These are phyloP conservation scores for Leucozona laternaria DNA, from an alignment of 2,888 invertebrate species.

Conservation along the genomic window DNA sequence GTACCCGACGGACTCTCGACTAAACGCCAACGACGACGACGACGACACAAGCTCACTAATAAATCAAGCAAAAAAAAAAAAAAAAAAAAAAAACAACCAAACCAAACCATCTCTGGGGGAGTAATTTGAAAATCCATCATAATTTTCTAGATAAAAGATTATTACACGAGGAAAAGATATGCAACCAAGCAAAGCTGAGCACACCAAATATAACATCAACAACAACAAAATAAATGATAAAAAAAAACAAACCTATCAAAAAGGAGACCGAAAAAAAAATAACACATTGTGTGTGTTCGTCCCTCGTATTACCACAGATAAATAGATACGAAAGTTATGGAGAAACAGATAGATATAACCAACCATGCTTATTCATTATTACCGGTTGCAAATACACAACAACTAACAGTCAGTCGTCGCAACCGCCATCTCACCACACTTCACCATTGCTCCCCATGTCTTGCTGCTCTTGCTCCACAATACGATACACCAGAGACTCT, in stretches of 20 bases:
- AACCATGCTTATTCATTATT: conserved; percentile 75
- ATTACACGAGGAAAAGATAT: conserved; percentile 74
- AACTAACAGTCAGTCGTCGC: conserved; percentile 47
- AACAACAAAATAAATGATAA: conserved; percentile 23
- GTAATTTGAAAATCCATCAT: conserved; percentile 75
- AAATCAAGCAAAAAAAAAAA: conserved; percentile 30
- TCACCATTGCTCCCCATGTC: conserved; percentile 14
- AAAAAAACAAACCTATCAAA: conserved; percentile 10
- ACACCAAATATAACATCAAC: conserved; percentile 38
- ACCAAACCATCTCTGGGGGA: conserved; percentile 57
- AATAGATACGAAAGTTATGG: conserved; percentile 63
- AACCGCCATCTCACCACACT: conserved; percentile 27
- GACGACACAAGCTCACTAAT: conserved; percentile 38
- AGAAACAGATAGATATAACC: conserved; percentile 62
- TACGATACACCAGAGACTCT: conserved; percentile 11
- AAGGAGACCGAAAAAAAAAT: conserved; percentile 46
- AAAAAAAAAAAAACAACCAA: not conserved
- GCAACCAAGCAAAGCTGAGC: conserved; percentile 29
- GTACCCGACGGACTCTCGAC: conserved; percentile 1
- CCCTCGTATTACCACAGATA: conserved; percentile 73
- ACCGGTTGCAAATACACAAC: conserved; percentile 74
- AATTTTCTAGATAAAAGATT: conserved; percentile 75
- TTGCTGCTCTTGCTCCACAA: conserved; percentile 2
- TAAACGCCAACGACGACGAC: conserved; percentile 4
- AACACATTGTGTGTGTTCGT: conserved; percentile 74